Evolutionary conservation across 2,888 invertebrate genomes (phyloP).

Genomic region (Apotomis turbidana): DNA sequence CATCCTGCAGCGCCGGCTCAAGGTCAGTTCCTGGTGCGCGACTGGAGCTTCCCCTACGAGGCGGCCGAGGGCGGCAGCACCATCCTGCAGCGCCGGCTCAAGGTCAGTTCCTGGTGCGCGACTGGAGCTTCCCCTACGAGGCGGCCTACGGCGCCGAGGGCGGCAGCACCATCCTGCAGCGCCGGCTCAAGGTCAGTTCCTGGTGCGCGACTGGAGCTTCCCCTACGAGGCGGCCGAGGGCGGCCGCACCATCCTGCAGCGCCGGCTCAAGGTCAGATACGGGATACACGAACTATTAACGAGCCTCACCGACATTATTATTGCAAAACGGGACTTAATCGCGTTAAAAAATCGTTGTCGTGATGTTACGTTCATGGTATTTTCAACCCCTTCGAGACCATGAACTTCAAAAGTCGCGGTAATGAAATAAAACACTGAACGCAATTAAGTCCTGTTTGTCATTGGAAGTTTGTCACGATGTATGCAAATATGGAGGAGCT

Average conservation of each 20-base stretch:
- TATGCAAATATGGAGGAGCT: too few species aligned
- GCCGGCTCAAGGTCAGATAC: slow-evolving; percentile 91
- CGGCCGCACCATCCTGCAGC: slow-evolving; percentile 92
- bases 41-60: slow-evolving; percentile 99
- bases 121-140: slow-evolving; percentile 99
- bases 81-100: slow-evolving; percentile 93
- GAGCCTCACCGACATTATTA: too few species aligned
- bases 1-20: slow-evolving; percentile 93
- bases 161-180: slow-evolving; percentile 92
- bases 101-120: slow-evolving; percentile 96
- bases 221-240: slow-evolving; percentile 97
- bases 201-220: slow-evolving; percentile 98
- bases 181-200: slow-evolving; percentile 95
- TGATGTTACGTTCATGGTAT: too few species aligned
- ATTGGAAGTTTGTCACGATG: too few species aligned
- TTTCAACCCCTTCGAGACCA: too few species aligned
- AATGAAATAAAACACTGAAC: too few species aligned
- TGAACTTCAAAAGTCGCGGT: too few species aligned
- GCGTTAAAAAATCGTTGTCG: too few species aligned
- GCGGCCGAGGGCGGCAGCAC: slow-evolving; percentile 92
- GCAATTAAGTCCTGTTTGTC: too few species aligned
- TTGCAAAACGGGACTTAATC: too few species aligned
- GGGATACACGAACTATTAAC: background rate
- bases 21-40: slow-evolving; percentile 96
- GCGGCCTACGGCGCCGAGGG: slow-evolving; percentile 95